A percentile compares a stretch with the other conserved stretches of the same genome.
Conservation (phyloP, 2,797 vertebrate species). For the Gymnodraco acuticeps region DNA sequence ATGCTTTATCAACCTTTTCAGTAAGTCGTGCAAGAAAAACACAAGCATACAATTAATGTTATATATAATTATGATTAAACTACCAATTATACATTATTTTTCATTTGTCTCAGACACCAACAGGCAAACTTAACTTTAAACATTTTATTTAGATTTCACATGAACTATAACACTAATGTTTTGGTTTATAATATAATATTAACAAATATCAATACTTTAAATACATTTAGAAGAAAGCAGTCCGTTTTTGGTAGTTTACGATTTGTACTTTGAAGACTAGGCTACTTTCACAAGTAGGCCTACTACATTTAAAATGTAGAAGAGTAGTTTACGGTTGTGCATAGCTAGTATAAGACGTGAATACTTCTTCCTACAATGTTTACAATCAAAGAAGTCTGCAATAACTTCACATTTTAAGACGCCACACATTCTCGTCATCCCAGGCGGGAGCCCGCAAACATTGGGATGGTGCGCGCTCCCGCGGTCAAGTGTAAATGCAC, state of each 20-base stretch:
- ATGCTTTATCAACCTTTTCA: background rate
- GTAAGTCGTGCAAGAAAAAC: background rate
- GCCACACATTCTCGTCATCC: background rate
- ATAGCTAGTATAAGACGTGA: background rate
- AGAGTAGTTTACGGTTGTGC: no score
- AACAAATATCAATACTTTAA: no score
- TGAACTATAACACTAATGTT: no score
- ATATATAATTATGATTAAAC: background rate
- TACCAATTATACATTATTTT: background rate
- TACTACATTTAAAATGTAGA: no score
- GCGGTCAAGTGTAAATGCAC: constrained; percentile 58
- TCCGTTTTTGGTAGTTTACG: no score
- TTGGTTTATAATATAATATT: no score
- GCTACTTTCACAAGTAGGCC: background rate
- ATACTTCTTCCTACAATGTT: background rate
- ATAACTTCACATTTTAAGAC: no score
- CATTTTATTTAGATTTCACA: no score
- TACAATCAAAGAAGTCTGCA: background rate
- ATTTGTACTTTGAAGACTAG: background rate
- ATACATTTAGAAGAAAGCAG: no score
- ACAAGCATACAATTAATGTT: background rate
- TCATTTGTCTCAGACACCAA: background rate
- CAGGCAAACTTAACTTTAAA: no score
- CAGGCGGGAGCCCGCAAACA: constrained; percentile 49
- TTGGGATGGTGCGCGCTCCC: constrained; percentile 73